Evolutionary conservation across 2,888 invertebrate genomes (phyloP).

Genomic region (Chrysolina haemoptera): DNA sequence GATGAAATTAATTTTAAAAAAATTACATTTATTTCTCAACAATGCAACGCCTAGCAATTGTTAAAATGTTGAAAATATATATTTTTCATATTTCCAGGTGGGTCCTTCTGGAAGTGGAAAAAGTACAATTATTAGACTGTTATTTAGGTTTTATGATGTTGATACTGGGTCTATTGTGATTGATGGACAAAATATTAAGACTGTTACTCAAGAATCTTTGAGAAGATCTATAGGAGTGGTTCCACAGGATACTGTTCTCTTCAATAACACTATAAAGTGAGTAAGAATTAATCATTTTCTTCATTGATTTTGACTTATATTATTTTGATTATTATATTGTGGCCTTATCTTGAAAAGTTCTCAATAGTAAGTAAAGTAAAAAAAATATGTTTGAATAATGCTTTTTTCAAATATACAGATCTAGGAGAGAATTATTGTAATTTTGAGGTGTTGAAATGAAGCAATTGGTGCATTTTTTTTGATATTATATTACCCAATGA

Average conservation of each 20-base stretch:
- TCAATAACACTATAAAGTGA: constrained; percentile 91
- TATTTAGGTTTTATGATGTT: constrained; percentile 98
- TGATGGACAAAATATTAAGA: constrained; percentile 91
- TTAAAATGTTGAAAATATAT: not conserved
- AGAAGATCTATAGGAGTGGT: constrained; percentile 92
- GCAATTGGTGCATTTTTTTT: no score
- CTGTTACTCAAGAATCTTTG: constrained; percentile 88
- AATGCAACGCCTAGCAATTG: no score
- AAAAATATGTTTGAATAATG: no score
- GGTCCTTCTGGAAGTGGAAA: constrained; percentile 95
- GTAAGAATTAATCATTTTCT: constrained; percentile 36
- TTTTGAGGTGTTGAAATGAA: no score
- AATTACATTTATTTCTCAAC: not conserved
- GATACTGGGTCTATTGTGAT: constrained; percentile 88
- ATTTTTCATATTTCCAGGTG: constrained; percentile 73
- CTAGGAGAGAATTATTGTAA: no score
- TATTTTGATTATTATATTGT: no score
- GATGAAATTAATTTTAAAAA: constrained; percentile 21
- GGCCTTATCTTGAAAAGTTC: no score
- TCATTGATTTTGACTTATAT: no score
- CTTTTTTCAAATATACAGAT: no score
- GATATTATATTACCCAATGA: no score
- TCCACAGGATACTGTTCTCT: constrained; percentile 97
- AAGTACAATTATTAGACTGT: constrained; percentile 93
- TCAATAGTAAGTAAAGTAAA: no score